Base-by-base conservation (phyloP, 2,888 invertebrate species). In the Dryobota labecula region DNA sequence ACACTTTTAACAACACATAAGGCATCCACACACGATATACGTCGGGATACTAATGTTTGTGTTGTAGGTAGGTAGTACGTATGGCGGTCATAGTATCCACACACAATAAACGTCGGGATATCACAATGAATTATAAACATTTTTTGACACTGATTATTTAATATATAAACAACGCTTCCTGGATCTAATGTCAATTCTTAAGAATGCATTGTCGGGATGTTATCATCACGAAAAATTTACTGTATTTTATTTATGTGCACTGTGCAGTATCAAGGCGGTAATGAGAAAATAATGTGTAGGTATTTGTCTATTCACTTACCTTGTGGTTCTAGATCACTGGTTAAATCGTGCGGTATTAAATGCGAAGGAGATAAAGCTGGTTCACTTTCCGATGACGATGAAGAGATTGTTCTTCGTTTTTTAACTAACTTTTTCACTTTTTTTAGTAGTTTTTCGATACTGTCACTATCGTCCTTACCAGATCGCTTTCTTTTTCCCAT, bases 21-120 rank as follows among this genome's bases (percentile, higher is more conserved):
- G 7, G 24, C 27, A 58, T 58, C 58, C 58, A 58, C 38, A 58
- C 41, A 58, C n/a, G 56, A n/a, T 58, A 41, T 24, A 58, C 41
- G 41, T 58, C 58, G 58, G 38, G 41, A 38, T 38, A 38, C 5
- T 33, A 33, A 33, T 33, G 33, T 33, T 3, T 2, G 20, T 30
- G n/a, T 8, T 18, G 30, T 30, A 30, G 4, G 30, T 54, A 30
- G n/a, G n/a, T n/a, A n/a, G n/a, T 7, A 20, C 4, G n/a, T 24
- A 58, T 24, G 24, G 24, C 13, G 41, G 36, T 8, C 41, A 41
- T 27, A 58, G n/a, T 41, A 58, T 58, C 58, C 58, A 58, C 38
- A 58, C 41, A 58, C n/a, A 36, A n/a, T 58, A 41, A 38, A 58
- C 41, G 41, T 58, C 58, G 58, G 38, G 24, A 36, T 38, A 38